phyloP scores from a whole-genome alignment of 1,140 invertebrate genomes.

The Magallana angulata region DNA sequence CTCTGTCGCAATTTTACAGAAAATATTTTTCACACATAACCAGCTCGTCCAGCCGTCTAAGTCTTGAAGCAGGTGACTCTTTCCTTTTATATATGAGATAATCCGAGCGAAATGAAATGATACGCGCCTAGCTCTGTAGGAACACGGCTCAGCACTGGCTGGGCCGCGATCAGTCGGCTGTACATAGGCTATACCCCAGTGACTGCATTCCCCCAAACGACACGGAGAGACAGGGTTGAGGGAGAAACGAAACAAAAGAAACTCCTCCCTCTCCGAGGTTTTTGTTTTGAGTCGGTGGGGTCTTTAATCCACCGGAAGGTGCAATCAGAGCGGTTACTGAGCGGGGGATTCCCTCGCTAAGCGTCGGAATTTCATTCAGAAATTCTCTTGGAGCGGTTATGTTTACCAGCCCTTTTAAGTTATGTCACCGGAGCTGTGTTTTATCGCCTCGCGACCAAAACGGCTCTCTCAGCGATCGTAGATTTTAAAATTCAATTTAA shows the following conservation, averaged over 20 bases:
- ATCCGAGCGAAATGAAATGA: constrained; percentile 10
- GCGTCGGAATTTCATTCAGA: constrained; percentile 5
- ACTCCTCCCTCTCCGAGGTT: background rate
- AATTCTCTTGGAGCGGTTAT: background rate
- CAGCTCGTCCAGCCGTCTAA: background rate
- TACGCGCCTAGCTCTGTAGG: constrained; percentile 1
- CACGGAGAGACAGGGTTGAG: background rate
- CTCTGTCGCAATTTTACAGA: constrained; percentile 1
- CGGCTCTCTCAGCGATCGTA: constrained; percentile 11
- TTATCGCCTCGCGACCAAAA: background rate
- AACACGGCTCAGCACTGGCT: background rate
- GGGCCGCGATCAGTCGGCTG: background rate
- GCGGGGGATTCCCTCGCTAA: background rate
- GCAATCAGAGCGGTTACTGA: background rate
- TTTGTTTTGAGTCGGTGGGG: background rate
- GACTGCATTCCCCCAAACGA: background rate
- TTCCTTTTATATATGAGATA: background rate
- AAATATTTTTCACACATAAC: background rate
- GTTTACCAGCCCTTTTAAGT: constrained; percentile 23
- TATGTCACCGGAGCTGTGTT: constrained; percentile 9
- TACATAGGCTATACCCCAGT: background rate
- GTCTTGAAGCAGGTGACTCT: constrained; percentile 18
- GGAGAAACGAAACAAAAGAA: background rate
- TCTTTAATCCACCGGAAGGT: background rate
- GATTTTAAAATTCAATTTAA: constrained; percentile 23